phyloP scores from a whole-genome alignment of 2,888 invertebrate species.

The Drosophila merina region DNA sequence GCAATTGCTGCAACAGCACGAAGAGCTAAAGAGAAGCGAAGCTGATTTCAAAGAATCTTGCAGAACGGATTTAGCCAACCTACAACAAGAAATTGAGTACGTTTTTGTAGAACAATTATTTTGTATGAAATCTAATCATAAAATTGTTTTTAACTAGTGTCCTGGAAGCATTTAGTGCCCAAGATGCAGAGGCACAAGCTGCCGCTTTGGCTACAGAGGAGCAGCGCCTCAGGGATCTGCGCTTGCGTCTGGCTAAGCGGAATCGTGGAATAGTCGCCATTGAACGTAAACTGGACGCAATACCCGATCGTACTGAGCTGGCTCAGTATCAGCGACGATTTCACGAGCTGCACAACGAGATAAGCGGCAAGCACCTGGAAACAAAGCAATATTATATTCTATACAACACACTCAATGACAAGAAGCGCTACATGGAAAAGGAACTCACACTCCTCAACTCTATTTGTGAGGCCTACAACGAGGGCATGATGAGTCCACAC shows the following conservation, averaged over 20 bases:
- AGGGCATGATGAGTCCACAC: conserved; percentile 92
- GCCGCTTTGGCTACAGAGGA: conserved; percentile 87
- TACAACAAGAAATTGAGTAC: conserved; percentile 83
- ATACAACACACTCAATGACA: conserved; percentile 97
- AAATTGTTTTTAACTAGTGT: conserved; percentile 75
- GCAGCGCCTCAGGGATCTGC: conserved; percentile 86
- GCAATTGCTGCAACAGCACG: conserved; percentile 88
- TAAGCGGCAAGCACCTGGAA: conserved; percentile 97
- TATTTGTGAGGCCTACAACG: conserved; percentile 93
- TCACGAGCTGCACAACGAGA: conserved; percentile 97
- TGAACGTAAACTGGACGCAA: conserved; percentile 94
- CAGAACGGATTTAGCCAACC: conserved; percentile 86
- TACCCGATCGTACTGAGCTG: conserved; percentile 96
- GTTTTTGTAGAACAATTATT: conserved; percentile 5
- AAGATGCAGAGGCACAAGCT: conserved; percentile 85
- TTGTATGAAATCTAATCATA: not conserved
- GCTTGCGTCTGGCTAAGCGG: conserved; percentile 90
- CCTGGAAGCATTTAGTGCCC: conserved; percentile 84
- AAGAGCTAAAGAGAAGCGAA: conserved; percentile 89
- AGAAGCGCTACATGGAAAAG: conserved; percentile 95
- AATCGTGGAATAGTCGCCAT: conserved; percentile 92
- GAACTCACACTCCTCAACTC: conserved; percentile 95
- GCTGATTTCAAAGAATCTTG: conserved; percentile 90
- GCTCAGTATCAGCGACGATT: conserved; percentile 98
- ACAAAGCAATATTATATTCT: conserved; percentile 98